These are phyloP conservation scores for Hylomyscus alleni DNA, from an alignment of 2,797 vertebrate genomes.

Conservation along the genomic window DNA sequence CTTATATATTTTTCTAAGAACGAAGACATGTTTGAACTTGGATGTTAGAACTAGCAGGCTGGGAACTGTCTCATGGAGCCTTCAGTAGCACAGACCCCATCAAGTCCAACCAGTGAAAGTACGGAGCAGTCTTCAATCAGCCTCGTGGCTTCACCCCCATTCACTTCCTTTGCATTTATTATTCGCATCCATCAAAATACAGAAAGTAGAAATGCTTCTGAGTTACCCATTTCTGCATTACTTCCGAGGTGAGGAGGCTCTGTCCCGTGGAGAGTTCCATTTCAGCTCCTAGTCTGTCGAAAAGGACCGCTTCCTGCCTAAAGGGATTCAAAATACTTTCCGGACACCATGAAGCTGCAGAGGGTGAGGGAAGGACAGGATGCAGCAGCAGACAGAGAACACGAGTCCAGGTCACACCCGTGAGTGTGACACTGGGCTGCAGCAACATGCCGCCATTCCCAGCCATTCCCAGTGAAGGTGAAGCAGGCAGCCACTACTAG, in stretches of 20 bases:
- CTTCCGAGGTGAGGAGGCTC: slow-evolving; percentile 53
- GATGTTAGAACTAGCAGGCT: neutral
- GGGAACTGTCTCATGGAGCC: neutral
- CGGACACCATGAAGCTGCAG: neutral
- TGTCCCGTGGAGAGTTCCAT: slow-evolving; percentile 33
- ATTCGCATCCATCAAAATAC: neutral
- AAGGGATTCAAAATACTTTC: slow-evolving; percentile 46
- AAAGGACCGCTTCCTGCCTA: slow-evolving; percentile 34
- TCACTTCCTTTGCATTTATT: slow-evolving; percentile 19
- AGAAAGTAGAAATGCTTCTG: slow-evolving; percentile 33
- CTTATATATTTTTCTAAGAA: slow-evolving; percentile 30
- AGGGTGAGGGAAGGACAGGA: neutral
- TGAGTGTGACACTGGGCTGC: slow-evolving; percentile 51
- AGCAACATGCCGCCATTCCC: slow-evolving; percentile 67
- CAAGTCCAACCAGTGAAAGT: neutral
- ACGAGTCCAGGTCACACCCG: neutral
- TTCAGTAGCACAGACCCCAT: neutral
- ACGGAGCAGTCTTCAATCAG: neutral
- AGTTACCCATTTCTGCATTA: slow-evolving; percentile 51
- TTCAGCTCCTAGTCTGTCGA: slow-evolving; percentile 56
- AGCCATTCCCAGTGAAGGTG: neutral
- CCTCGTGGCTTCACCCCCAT: neutral
- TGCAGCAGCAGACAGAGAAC: slow-evolving; percentile 1
- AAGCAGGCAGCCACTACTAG: slow-evolving; percentile 68
- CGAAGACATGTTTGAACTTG: neutral